Percentiles rank a stretch among this genome's conserved stretches.
These are phyloP conservation scores for Parambassis ranga DNA, from an alignment of 2,797 vertebrate genomes.

Conservation along the genomic window DNA sequence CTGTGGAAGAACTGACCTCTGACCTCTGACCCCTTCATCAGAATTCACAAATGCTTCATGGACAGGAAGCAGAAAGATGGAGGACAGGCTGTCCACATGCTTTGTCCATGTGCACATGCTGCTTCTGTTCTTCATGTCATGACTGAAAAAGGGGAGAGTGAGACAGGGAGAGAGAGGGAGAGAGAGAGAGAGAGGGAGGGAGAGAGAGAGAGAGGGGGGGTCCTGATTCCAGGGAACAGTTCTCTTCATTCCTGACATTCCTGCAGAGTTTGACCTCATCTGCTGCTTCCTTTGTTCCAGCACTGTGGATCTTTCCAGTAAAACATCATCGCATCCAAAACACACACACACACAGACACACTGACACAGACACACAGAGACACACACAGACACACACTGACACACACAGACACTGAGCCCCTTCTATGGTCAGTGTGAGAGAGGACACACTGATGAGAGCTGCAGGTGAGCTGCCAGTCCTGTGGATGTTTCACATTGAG, in stretches of 20 bases:
- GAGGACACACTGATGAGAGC: too few species aligned
- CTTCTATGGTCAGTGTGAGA: slow-evolving; percentile 13
- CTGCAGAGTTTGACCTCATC: slow-evolving; percentile 21
- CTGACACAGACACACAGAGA: not conserved
- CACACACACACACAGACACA: not conserved
- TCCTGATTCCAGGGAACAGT: slow-evolving; percentile 12
- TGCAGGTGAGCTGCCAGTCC: too few species aligned
- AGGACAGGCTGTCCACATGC: too few species aligned
- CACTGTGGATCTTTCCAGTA: slow-evolving; percentile 31
- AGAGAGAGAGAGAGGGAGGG: not conserved
- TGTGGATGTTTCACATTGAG: not conserved
- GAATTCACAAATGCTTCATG: too few species aligned
- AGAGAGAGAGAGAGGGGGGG: not conserved
- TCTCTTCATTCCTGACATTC: slow-evolving; percentile 49
- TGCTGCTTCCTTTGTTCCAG: slow-evolving; percentile 13
- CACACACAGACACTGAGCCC: slow-evolving; percentile 11
- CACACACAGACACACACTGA: not conserved
- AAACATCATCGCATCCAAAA: not conserved
- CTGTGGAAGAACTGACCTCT: too few species aligned
- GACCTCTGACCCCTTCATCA: too few species aligned
- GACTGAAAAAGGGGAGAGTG: not conserved
- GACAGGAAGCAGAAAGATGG: too few species aligned
- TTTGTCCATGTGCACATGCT: not conserved
- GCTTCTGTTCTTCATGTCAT: not conserved
- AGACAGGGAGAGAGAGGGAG: not conserved